Evolutionary conservation across 92 coral and sea anemone species (phyloP), one percentile per base, ranked within the genome.

Genomic region (Porites rus): DNA sequence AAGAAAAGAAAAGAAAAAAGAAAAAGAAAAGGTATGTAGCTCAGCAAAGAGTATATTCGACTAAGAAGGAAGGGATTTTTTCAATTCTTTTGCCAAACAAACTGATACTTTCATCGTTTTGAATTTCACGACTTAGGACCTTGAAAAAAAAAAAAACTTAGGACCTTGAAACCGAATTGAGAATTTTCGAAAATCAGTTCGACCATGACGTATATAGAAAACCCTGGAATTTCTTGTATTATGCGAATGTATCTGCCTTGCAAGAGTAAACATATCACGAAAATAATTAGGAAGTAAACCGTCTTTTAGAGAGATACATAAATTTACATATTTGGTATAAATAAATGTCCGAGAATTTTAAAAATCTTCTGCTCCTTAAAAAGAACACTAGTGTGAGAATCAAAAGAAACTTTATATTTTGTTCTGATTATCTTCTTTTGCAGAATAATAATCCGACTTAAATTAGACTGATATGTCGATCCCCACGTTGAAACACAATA

Each of bases 251-350:
- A 76, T 14, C 80, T 84, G 74, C 18, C 74, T 76, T 38, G 51
- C 75, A 21, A 59, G 75, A 51, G 59, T 61, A 84, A 84, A 84
- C 69, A 84, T 70, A 84, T 62, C 70, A 50, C 64, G 71, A 74
- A 74, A 84, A 59, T 59, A 69, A 77, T 69, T 74, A 54, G 74
- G 50, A 38, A 72, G 60, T 9, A 58, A 81, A 64, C 2, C 65
- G n/a, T 81, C 66, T 81, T 12, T 25, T 50, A 81, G 22, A 81
- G 2, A 69, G 72, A 65, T 67, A 69, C 86, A 81, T 81, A 81
- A 81, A 69, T 69, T 69, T 81, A 69, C 86, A 77, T 69, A 69
- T 28, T 51, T 81, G 86, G 50, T 62, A 81, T 70, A 51, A 69
- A 69, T 68, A 68, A 69, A 70, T 81, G 46, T 69, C 62, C 65